Percentiles rank a stretch among this genome's conserved stretches.
These are phyloP conservation scores for Hydrophis major DNA, from an alignment of 2,797 vertebrate genomes.

Conservation along the genomic window DNA sequence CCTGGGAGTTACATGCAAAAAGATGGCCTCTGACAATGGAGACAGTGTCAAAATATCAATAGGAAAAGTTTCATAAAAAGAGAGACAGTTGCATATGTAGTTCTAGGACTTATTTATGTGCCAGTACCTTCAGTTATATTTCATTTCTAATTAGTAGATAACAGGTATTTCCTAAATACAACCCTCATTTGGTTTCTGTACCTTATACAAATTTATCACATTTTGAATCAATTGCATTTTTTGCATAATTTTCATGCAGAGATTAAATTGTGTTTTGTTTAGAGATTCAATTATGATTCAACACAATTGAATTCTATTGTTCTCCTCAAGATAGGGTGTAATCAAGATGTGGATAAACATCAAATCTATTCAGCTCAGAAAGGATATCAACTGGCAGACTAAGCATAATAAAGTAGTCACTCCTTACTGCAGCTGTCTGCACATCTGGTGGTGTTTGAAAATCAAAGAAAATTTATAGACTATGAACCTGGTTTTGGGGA, in stretches of 20 bases:
- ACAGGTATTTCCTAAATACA: background rate
- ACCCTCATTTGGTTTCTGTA: background rate
- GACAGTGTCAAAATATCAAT: background rate
- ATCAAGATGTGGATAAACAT: background rate
- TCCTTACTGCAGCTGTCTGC: background rate
- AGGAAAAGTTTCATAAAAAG: background rate
- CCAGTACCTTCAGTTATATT: background rate
- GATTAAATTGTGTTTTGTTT: background rate
- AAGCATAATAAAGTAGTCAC: background rate
- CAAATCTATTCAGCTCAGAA: background rate
- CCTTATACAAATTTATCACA: background rate
- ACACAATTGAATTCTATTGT: background rate
- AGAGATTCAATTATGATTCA: background rate
- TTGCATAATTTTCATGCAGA: background rate
- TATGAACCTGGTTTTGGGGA: background rate
- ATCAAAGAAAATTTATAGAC: background rate
- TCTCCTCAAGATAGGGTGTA: background rate
- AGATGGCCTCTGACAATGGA: background rate
- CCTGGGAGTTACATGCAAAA: background rate
- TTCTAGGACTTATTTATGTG: background rate
- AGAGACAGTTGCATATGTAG: background rate
- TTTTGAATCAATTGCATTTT: background rate
- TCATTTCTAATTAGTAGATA: background rate
- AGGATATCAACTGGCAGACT: background rate
- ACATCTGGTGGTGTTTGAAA: background rate